Evolutionary conservation across 2,888 invertebrate species (phyloP).

Genomic region (Panzeria rudis): DNA sequence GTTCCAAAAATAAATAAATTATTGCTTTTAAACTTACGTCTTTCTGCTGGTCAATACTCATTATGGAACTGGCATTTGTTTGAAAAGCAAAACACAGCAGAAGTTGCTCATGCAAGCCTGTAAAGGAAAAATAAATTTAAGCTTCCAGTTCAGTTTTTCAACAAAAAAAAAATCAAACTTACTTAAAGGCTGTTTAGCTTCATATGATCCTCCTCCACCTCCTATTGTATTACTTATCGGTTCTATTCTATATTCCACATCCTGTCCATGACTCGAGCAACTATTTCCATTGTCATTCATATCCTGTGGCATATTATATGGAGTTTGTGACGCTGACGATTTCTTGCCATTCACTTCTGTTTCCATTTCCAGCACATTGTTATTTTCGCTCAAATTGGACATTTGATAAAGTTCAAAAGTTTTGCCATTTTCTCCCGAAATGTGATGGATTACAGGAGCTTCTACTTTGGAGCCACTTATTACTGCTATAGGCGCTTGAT

Average conservation of each 20-base stretch:
- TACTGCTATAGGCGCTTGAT: conserved; percentile 75
- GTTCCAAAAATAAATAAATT: too few relatives aligned
- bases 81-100: conserved; percentile 90
- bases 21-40: conserved; percentile 77
- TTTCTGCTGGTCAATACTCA: conserved; percentile 86
- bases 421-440: conserved; percentile 79
- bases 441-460: conserved; percentile 59
- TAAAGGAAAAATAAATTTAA: conserved; percentile 12
- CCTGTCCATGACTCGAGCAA: conserved; percentile 3
- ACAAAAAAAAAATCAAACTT: conserved; percentile 27
- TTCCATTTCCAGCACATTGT: conserved; percentile 77
- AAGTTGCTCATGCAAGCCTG: conserved; percentile 83
- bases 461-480: conserved; percentile 79
- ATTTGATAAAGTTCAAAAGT: conserved; percentile 83
- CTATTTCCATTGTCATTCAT: conserved; percentile 49
- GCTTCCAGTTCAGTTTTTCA: background rate
- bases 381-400: conserved; percentile 79
- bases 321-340: conserved; percentile 42
- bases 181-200: conserved; percentile 79
- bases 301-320: conserved; percentile 29
- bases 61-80: conserved; percentile 89
- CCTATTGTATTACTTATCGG: conserved; percentile 76
- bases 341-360: conserved; percentile 80
- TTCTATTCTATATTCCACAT: conserved; percentile 78
- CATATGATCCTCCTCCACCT: conserved; percentile 77